These are phyloP conservation scores for Tychaedon coryphoeus DNA, from an alignment of 2,113 vertebrate species.

Conservation along the genomic window DNA sequence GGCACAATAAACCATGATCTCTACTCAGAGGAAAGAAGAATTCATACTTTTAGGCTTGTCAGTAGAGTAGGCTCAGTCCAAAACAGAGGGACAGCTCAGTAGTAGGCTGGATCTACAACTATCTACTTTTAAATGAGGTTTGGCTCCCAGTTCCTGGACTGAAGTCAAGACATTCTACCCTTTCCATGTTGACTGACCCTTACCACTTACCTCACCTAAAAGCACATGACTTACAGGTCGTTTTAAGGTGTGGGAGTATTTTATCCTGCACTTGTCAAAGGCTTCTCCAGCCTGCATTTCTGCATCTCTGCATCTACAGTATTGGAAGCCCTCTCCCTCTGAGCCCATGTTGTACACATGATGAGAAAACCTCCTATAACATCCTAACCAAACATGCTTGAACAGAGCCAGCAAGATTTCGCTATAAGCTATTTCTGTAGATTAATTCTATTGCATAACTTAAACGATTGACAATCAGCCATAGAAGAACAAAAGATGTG, in stretches of 20 bases:
- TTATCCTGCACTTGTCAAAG: neutral
- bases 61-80: neutral
- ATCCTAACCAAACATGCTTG: neutral
- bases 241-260: neutral
- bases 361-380: neutral
- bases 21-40: neutral
- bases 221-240: neutral
- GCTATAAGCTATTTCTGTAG: neutral
- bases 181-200: neutral
- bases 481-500: neutral
- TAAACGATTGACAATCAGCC: neutral
- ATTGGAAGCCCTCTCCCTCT: neutral
- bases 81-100: neutral
- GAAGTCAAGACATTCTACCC: neutral
- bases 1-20: neutral
- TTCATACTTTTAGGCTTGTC: neutral
- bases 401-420: constrained; percentile 14
- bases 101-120: neutral
- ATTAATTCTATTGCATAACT: neutral
- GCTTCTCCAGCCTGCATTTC: neutral
- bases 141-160: neutral
- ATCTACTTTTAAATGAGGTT: neutral
- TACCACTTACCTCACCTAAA: neutral
- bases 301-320: neutral
- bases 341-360: neutral